Evolutionary conservation across 1,140 invertebrate genomes (phyloP), one percentile per base, ranked within the genome.

Genomic region (Bombus confusus): DNA sequence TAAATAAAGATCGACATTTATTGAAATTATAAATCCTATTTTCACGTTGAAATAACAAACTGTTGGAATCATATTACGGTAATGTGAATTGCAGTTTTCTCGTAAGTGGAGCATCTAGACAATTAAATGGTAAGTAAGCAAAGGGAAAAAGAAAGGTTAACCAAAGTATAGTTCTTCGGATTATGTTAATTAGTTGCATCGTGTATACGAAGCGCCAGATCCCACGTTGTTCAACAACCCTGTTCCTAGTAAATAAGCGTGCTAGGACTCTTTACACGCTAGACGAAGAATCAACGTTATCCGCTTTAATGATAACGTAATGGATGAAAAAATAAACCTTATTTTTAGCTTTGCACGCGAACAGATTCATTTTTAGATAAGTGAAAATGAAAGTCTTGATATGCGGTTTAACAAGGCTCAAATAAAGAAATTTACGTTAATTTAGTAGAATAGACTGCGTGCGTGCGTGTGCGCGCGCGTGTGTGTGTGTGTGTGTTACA

Each of bases 161-260:
- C 37, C 28, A 47, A 62, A 74, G 71, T 37, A 66, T 82, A 34
- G 59, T 59, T 28, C 31, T 47, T 68, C 10, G 22, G 72, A 59
- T 80, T 72, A 73, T 52, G 59, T 62, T 81, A 73, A 81, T 39
- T 18, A 47, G 41, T 31, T 37, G 9, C 59, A 15, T 39, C 15
- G 85, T 75, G 89, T 88, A 88, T 83, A 85, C 88, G 90, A 93
- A 91, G 91, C 92, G 86, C 89, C 88, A 90, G 92, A 86, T 95
- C 94, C 90, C 94, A 95, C 94, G 94, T 95, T 93, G 93, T 75
- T 92, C 93, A 95, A 86, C 80, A 87, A 94, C 91, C 94, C 93
- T 94, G 93, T 91, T 90, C 90, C 80, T 92, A 88, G 89, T 91
- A 90, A 90, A 91, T 86, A 92, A 91, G 62, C 39, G 37, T 66